Conservation (phyloP, 2,113 vertebrate species). For the Platichthys flesus region DNA sequence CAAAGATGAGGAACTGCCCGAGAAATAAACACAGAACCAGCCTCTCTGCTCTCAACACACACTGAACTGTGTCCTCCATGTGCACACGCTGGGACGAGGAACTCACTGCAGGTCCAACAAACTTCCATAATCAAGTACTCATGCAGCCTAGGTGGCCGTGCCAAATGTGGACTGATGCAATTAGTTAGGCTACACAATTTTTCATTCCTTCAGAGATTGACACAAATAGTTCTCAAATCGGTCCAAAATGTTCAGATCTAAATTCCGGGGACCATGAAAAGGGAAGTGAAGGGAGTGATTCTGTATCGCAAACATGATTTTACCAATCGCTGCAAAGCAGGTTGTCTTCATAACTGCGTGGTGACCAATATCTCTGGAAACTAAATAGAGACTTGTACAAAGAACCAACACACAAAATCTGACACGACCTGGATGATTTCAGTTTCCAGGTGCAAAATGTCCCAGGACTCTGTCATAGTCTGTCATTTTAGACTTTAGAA, state of each 20-base stretch:
- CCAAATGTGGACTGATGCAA: conserved; percentile 61
- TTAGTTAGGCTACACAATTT: conserved; percentile 60
- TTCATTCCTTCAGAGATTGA: conserved; percentile 49
- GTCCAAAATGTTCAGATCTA: conserved; percentile 21
- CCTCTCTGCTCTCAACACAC: conserved; percentile 6
- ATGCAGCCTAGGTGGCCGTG: conserved; percentile 28
- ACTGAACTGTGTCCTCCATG: conserved; percentile 10
- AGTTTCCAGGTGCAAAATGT: background rate
- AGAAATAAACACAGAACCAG: conserved; percentile 40
- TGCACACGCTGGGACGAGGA: conserved; percentile 28
- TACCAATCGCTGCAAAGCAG: background rate
- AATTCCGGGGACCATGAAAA: background rate
- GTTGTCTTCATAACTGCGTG: background rate
- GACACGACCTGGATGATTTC: background rate
- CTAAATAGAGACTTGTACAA: background rate
- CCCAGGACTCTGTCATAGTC: too few species aligned
- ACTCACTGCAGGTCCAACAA: conserved; percentile 32
- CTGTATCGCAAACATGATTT: conserved; percentile 17
- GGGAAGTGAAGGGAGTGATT: conserved; percentile 7
- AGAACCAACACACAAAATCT: background rate
- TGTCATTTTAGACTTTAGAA: background rate
- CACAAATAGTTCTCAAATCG: conserved; percentile 37
- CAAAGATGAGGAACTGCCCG: conserved; percentile 11
- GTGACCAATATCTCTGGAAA: background rate
- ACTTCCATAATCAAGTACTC: conserved; percentile 55